These are phyloP conservation scores for Dicentrarchus labrax DNA, from an alignment of 2,113 vertebrate species.

Conservation along the genomic window DNA sequence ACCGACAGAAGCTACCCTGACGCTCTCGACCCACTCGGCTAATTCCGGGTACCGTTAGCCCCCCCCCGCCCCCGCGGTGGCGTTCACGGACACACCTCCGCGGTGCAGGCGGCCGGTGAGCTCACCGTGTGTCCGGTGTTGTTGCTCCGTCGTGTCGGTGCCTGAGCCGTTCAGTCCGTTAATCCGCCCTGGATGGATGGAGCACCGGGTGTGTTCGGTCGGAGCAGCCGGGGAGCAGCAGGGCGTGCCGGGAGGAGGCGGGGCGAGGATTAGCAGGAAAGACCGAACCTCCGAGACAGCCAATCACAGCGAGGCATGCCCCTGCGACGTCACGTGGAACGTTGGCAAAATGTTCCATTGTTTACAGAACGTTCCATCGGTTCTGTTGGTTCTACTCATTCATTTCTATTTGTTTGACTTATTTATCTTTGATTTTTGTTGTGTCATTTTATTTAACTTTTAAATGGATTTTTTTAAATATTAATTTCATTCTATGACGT, in stretches of 20 bases:
- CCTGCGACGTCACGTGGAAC: constrained; percentile 58
- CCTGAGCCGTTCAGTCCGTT: too few species aligned
- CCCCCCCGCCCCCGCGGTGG: too few species aligned
- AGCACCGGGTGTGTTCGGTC: background rate
- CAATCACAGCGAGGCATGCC: constrained; percentile 47
- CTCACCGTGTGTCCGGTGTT: background rate
- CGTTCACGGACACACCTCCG: background rate
- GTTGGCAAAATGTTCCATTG: background rate
- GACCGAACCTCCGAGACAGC: constrained; percentile 39
- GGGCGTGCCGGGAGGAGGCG: background rate
- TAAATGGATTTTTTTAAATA: too few species aligned
- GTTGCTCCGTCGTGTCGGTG: background rate
- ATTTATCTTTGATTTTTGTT: too few species aligned
- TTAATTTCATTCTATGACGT: too few species aligned
- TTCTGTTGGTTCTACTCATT: too few species aligned
- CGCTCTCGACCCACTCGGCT: too few species aligned
- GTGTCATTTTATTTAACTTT: too few species aligned
- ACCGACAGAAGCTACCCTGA: too few species aligned
- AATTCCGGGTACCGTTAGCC: constrained; percentile 1
- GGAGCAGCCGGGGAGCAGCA: background rate
- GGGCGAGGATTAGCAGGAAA: background rate
- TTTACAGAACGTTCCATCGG: too few species aligned
- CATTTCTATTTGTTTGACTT: too few species aligned
- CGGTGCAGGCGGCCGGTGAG: background rate
- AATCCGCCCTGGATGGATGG: too few species aligned